These are phyloP conservation scores for Cremastinae sp. DNA, from an alignment of 2,888 invertebrate genomes.

Conservation along the genomic window DNA sequence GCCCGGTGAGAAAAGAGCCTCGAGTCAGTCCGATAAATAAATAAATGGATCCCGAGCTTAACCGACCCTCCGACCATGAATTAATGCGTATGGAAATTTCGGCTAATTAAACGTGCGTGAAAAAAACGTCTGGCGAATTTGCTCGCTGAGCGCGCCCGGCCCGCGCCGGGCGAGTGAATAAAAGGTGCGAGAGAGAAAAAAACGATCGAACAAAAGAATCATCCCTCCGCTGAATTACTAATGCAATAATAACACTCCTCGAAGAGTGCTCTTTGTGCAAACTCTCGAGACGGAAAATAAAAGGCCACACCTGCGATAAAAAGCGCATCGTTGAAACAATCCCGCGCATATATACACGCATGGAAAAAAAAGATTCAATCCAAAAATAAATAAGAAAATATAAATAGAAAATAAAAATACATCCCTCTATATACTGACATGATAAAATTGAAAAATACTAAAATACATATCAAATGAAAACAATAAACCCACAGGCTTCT, in stretches of 20 bases:
- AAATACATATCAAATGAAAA: too few species aligned
- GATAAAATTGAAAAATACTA: too few species aligned
- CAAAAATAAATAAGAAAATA: background rate
- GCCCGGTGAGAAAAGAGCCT: too few species aligned
- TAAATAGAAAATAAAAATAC: too few species aligned
- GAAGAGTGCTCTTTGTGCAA: constrained; percentile 17
- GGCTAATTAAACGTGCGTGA: constrained; percentile 20
- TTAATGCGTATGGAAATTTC: constrained; percentile 31
- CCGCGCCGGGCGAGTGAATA: too few species aligned
- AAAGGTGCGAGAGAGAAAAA: too few species aligned
- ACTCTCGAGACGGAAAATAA: background rate
- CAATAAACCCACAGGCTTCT: too few species aligned
- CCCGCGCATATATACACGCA: background rate
- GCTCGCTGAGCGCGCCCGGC: background rate
- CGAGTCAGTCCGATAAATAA: too few species aligned
- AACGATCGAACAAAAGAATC: constrained; percentile 27
- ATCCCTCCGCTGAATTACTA: background rate
- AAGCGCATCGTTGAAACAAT: background rate
- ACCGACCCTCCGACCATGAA: background rate
- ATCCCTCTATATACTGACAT: too few species aligned
- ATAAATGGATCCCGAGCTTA: background rate
- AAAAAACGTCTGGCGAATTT: constrained; percentile 17
- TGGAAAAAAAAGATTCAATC: too few species aligned
- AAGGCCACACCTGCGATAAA: constrained; percentile 11
- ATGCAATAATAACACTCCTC: constrained; percentile 18